A percentile compares a stretch with the other conserved stretches of the same genome.
Evolutionary conservation across 2,888 invertebrate genomes (phyloP).

Genomic region (Euclidia mi): DNA sequence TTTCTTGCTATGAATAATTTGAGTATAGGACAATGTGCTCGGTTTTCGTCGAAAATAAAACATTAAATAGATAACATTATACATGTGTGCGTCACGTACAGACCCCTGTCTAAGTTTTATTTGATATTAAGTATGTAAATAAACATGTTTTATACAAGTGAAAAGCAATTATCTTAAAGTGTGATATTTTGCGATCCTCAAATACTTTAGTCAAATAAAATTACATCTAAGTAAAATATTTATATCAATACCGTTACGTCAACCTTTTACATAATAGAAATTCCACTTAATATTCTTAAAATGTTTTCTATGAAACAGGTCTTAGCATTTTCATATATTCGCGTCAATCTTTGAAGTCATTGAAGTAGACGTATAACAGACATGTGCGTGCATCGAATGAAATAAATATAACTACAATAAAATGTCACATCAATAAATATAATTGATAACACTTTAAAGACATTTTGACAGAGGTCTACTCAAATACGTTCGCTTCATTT

Average conservation of each 20-base stretch:
- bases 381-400: slow-evolving; percentile 15
- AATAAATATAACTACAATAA: slow-evolving; percentile 10
- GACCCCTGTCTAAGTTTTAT: too few species aligned
- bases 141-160: too few species aligned
- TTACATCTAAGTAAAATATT: background rate
- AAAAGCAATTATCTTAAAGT: too few species aligned
- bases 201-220: too few species aligned
- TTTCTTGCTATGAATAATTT: too few species aligned
- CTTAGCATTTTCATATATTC: slow-evolving; percentile 5
- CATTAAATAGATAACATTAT: too few species aligned
- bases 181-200: too few species aligned
- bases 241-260: background rate
- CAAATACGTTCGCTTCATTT: slow-evolving; percentile 7
- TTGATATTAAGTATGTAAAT: too few species aligned
- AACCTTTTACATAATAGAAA: background rate
- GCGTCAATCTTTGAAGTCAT: slow-evolving; percentile 17
- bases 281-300: slow-evolving; percentile 1
- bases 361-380: slow-evolving; percentile 9
- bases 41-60: too few species aligned
- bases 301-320: slow-evolving; percentile 1
- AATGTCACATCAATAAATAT: slow-evolving; percentile 13
- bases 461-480: slow-evolving; percentile 5
- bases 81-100: too few species aligned
- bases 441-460: slow-evolving; percentile 7
- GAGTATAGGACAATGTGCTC: too few species aligned